Conservation (phyloP, 2,888 invertebrate species). For the Acronicta psi region DNA sequence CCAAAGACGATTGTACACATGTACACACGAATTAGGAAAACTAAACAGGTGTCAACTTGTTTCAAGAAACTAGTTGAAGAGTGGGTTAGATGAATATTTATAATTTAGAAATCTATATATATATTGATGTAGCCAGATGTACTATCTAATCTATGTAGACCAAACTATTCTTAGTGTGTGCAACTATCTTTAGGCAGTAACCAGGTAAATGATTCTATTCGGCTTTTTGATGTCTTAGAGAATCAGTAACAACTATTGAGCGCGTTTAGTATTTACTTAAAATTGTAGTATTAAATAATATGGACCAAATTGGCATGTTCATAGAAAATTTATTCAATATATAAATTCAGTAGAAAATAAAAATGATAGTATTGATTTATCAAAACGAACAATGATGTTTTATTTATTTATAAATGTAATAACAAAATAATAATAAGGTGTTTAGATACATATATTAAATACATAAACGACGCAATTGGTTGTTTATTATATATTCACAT, state of each 20-base stretch:
- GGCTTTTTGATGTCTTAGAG: conserved; percentile 13
- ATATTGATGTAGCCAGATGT: too few species aligned
- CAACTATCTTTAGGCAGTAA: conserved; percentile 1
- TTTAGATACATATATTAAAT: conserved; percentile 1
- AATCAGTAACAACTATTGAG: conserved; percentile 7
- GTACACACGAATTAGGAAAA: too few species aligned
- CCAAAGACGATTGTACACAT: conserved; percentile 10
- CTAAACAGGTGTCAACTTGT: too few species aligned
- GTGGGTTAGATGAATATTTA: too few species aligned
- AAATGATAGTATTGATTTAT: conserved; percentile 29
- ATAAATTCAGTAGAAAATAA: conserved; percentile 42
- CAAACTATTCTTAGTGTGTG: neutral
- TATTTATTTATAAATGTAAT: conserved; percentile 21
- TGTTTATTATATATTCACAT: conserved; percentile 37
- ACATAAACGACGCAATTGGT: conserved; percentile 32
- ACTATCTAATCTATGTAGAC: too few species aligned
- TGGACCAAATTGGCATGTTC: conserved; percentile 63
- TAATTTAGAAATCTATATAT: too few species aligned
- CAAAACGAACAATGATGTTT: conserved; percentile 36
- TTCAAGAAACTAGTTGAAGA: too few species aligned
- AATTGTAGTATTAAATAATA: conserved; percentile 45
- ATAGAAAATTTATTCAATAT: conserved; percentile 32
- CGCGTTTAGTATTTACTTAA: conserved; percentile 16
- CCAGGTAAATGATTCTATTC: conserved; percentile 12
- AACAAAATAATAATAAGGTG: neutral